A percentile compares a stretch with the other conserved stretches of the same genome.
phyloP scores from a whole-genome alignment of 2,113 vertebrate species.

The Triplophysa rosa region DNA sequence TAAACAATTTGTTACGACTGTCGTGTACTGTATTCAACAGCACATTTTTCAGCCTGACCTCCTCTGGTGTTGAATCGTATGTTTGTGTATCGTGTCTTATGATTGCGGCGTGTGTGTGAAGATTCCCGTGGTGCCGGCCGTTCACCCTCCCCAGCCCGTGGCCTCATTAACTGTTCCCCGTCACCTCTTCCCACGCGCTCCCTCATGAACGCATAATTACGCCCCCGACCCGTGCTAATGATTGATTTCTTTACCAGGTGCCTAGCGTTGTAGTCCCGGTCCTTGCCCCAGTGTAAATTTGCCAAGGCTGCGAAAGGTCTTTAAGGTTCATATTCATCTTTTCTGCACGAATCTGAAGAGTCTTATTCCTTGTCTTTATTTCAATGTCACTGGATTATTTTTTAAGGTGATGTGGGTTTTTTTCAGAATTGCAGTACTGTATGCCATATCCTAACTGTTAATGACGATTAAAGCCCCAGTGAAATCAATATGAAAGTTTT shows the following conservation, averaged over 20 bases:
- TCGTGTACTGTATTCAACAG: conserved; percentile 4
- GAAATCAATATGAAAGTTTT: too few species aligned
- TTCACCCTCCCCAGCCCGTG: conserved; percentile 40
- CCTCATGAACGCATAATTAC: conserved; percentile 55
- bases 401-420: not conserved
- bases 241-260: conserved; percentile 37
- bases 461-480: too few species aligned
- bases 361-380: not conserved
- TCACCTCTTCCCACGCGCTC: conserved; percentile 35
- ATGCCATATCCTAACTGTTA: too few species aligned
- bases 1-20: conserved; percentile 12
- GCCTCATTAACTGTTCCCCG: conserved; percentile 57
- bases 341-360: not conserved
- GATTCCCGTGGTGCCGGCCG: conserved; percentile 32
- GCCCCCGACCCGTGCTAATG: conserved; percentile 49
- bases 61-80: conserved; percentile 32
- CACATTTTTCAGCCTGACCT: conserved; percentile 33
- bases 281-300: conserved; percentile 27
- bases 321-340: not conserved
- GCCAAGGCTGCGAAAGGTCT: not conserved
- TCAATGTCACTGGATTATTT: not conserved
- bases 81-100: conserved; percentile 39
- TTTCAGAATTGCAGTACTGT: not conserved
- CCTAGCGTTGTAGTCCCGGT: not conserved
- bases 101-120: conserved; percentile 34